Evolutionary conservation across 2,888 invertebrate genomes (phyloP).

Genomic region (Ashinkailepas kermadecensis): DNA sequence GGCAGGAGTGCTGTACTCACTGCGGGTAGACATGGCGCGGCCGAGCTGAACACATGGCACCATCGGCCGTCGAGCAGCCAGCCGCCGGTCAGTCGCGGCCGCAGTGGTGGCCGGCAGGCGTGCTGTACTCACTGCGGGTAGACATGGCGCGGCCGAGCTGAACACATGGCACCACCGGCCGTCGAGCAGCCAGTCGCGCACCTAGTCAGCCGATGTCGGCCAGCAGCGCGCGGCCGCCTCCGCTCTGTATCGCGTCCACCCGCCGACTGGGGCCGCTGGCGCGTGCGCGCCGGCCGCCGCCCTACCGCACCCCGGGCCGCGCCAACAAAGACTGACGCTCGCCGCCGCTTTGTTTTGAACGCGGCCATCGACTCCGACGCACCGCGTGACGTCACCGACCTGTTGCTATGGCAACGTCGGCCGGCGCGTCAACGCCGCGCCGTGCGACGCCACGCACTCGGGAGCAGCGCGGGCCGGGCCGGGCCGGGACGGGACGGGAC

Average conservation of each 20-base stretch:
- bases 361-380: conserved; percentile 22
- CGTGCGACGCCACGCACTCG: not conserved
- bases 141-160: not conserved
- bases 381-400: conserved; percentile 12
- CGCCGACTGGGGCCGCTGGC: not conserved
- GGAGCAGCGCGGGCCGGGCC: no score
- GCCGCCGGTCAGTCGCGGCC: no score
- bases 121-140: not conserved
- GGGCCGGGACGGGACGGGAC: no score
- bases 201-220: no score
- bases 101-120: no score
- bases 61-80: no score
- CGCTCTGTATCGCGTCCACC: no score
- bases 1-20: not conserved
- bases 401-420: conserved; percentile 14
- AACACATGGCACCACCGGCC: not conserved
- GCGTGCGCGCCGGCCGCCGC: not conserved
- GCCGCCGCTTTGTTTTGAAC: conserved; percentile 10
- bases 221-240: no score
- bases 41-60: not conserved
- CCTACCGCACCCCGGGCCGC: not conserved
- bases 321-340: not conserved
- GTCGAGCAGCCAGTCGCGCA: not conserved
- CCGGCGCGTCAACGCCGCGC: not conserved
- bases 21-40: not conserved